Conservation (phyloP, 2,888 invertebrate species). For the Ligdia adustata region DNA sequence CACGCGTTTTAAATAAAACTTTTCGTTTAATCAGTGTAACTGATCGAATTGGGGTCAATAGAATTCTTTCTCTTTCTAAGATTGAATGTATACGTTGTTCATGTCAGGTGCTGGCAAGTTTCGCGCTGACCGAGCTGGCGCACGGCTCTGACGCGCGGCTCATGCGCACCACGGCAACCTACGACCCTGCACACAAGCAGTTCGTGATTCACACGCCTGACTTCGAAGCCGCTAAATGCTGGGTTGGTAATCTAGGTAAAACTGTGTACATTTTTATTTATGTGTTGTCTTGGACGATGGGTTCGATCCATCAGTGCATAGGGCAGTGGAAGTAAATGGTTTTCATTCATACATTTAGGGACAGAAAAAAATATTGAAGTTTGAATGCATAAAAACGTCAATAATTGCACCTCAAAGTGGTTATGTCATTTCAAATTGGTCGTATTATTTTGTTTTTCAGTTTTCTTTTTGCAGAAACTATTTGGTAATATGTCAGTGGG, state of each 20-base stretch:
- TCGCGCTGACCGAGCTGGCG: slow-evolving; percentile 96
- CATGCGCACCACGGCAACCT: slow-evolving; percentile 95
- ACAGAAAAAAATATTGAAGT: no score
- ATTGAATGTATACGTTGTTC: background rate
- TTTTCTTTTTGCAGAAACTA: no score
- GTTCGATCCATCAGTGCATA: background rate
- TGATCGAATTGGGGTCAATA: no score
- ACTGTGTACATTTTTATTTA: slow-evolving; percentile 53
- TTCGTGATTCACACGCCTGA: slow-evolving; percentile 96
- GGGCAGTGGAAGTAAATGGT: background rate
- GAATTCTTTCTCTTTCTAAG: no score
- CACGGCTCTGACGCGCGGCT: slow-evolving; percentile 97
- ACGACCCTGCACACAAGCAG: slow-evolving; percentile 89
- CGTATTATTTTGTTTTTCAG: no score
- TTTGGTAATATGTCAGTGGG: no score
- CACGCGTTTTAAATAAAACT: no score
- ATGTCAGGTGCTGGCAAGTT: slow-evolving; percentile 88
- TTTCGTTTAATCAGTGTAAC: no score
- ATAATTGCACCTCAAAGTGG: no score
- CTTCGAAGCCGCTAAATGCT: slow-evolving; percentile 98
- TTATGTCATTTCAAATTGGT: no score
- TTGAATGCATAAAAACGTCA: no score
- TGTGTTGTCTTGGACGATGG: slow-evolving; percentile 18
- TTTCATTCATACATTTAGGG: no score
- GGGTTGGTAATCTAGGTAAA: slow-evolving; percentile 96